These are phyloP conservation scores for Arenaria interpres DNA, from an alignment of 2,113 vertebrate genomes.

Conservation along the genomic window DNA sequence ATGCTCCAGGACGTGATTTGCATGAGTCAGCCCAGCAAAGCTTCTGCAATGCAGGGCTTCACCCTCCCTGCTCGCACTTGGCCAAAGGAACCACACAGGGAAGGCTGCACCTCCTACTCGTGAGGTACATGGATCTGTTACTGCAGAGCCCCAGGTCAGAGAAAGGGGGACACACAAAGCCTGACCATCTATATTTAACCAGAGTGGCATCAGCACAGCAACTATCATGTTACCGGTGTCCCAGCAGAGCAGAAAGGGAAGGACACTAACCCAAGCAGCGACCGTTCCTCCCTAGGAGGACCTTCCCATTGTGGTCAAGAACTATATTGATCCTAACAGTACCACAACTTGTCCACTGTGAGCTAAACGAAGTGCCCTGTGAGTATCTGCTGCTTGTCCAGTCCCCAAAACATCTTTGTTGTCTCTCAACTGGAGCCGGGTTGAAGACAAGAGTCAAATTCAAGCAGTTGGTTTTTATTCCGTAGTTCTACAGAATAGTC, in stretches of 20 bases:
- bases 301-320: background rate
- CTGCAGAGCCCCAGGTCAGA: background rate
- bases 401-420: background rate
- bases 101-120: background rate
- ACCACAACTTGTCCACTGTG: too few relatives aligned
- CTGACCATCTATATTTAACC: background rate
- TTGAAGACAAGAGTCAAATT: constrained; percentile 3
- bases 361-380: background rate
- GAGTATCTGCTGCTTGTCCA: background rate
- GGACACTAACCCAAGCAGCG: background rate
- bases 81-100: background rate
- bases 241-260: background rate
- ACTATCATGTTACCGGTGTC: too few relatives aligned
- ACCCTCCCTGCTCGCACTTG: accelerated
- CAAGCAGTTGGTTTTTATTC: background rate
- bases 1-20: accelerated
- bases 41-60: background rate
- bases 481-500: background rate
- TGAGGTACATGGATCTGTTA: accelerated
- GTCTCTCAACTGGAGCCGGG: background rate
- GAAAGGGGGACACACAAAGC: background rate
- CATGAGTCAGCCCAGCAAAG: background rate
- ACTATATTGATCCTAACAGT: background rate
- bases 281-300: background rate
- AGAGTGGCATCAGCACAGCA: background rate